phyloP scores from a whole-genome alignment of 2,888 invertebrate genomes.

The Cosmia trapezina region DNA sequence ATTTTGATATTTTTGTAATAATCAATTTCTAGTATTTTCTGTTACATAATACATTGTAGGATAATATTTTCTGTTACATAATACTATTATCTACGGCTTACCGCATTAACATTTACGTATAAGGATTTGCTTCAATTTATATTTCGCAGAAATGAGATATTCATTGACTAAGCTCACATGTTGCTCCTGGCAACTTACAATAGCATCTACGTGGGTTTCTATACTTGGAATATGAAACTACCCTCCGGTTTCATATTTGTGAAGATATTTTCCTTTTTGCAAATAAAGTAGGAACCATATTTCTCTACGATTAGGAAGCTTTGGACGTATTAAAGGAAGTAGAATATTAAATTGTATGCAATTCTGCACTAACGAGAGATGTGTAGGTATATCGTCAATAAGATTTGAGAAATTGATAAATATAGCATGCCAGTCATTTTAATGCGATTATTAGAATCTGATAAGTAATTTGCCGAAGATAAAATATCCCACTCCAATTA shows the following conservation, averaged over 20 bases:
- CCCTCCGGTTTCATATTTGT: not conserved
- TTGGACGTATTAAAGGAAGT: not conserved
- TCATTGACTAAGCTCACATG: not conserved
- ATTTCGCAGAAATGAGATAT: not conserved
- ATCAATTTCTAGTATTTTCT: not conserved
- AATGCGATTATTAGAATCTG: not conserved
- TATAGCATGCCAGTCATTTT: no score
- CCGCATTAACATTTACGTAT: conserved; percentile 4
- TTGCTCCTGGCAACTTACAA: conserved; percentile 2
- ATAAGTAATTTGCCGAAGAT: no score
- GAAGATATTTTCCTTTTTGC: not conserved
- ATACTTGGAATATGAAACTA: conserved; percentile 9
- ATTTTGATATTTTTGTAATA: not conserved
- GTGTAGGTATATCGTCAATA: not conserved
- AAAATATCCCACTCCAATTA: not conserved
- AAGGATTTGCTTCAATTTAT: not conserved
- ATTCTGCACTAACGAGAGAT: not conserved
- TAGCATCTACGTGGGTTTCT: not conserved
- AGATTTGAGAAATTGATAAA: not conserved
- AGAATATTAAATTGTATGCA: not conserved
- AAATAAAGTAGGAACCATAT: not conserved
- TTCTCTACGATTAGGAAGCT: not conserved
- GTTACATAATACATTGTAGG: no score
- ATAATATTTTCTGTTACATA: no score
- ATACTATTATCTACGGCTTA: conserved; percentile 6